phyloP scores from a whole-genome alignment of 2,113 vertebrate genomes.

The Lepus timidus region DNA sequence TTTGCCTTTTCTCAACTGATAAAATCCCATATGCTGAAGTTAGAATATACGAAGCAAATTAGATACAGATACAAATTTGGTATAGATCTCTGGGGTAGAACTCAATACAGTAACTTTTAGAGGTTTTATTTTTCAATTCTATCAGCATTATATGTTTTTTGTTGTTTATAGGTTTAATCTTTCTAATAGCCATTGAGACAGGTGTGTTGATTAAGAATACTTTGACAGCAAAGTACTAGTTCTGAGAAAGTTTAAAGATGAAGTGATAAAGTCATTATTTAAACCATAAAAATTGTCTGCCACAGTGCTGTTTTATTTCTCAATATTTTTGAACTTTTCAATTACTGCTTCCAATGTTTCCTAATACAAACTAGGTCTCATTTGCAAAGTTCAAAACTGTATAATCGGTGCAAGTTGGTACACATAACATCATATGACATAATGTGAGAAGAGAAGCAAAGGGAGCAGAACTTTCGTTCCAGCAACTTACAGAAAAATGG shows the following conservation, averaged over 20 bases:
- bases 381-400: not conserved
- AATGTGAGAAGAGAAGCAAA: not conserved
- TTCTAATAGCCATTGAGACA: not conserved
- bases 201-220: not conserved
- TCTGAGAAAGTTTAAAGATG: not conserved
- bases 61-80: not conserved
- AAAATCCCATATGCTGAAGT: not conserved
- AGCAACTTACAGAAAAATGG: not conserved
- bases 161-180: not conserved
- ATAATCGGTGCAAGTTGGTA: not conserved
- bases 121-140: not conserved
- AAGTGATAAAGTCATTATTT: not conserved
- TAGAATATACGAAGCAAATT: not conserved
- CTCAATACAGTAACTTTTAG: not conserved
- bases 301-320: not conserved
- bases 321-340: not conserved
- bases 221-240: not conserved
- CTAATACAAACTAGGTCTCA: not conserved
- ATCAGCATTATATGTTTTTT: not conserved
- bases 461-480: not conserved
- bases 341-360: not conserved
- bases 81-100: not conserved
- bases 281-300: not conserved
- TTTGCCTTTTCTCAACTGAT: not conserved
- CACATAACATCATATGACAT: not conserved